Percentiles rank a stretch among this genome's conserved stretches.
phyloP scores from a whole-genome alignment of 2,113 vertebrate genomes.

The Clarias magur region DNA sequence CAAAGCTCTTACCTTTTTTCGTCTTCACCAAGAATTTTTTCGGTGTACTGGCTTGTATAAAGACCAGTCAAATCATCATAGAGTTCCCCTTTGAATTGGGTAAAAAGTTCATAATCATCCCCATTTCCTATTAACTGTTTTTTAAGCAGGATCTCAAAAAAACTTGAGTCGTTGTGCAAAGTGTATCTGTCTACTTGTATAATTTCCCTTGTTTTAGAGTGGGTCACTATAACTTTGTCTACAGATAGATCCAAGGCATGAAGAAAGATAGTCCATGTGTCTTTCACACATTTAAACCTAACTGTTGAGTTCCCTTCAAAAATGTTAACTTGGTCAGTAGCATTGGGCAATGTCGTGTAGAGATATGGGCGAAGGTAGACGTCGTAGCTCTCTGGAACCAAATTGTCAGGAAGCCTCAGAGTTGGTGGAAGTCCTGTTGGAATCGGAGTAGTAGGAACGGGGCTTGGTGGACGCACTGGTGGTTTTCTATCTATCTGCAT shows the following conservation, averaged over 20 bases:
- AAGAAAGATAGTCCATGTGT: slow-evolving; percentile 77
- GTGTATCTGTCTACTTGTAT: fast-evolving
- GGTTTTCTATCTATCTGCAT: slow-evolving; percentile 58
- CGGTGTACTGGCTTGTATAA: slow-evolving; percentile 80
- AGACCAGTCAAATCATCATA: slow-evolving; percentile 72
- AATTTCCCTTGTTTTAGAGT: fast-evolving
- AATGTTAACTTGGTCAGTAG: slow-evolving; percentile 57
- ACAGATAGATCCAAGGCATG: slow-evolving; percentile 79
- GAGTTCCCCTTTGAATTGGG: slow-evolving; percentile 73
- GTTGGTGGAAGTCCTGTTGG: slow-evolving; percentile 4
- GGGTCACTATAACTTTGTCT: slow-evolving; percentile 3
- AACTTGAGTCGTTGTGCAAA: slow-evolving; percentile 54
- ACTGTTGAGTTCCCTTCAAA: slow-evolving; percentile 74
- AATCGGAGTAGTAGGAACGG: neutral
- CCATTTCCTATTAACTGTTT: neutral
- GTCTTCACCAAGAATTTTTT: slow-evolving; percentile 33
- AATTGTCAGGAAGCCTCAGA: slow-evolving; percentile 70
- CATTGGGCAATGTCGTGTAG: slow-evolving; percentile 4
- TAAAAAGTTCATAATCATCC: slow-evolving; percentile 71
- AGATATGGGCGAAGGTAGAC: slow-evolving; percentile 76
- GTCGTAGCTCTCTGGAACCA: slow-evolving; percentile 76
- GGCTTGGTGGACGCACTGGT: fast-evolving
- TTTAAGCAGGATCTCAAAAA: slow-evolving; percentile 75
- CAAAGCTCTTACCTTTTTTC: slow-evolving; percentile 59
- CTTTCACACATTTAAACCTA: slow-evolving; percentile 62